Percentiles rank a stretch among this genome's conserved stretches.
Conservation (phyloP, 2,888 invertebrate species). For the Caenorhabditis becei region DNA sequence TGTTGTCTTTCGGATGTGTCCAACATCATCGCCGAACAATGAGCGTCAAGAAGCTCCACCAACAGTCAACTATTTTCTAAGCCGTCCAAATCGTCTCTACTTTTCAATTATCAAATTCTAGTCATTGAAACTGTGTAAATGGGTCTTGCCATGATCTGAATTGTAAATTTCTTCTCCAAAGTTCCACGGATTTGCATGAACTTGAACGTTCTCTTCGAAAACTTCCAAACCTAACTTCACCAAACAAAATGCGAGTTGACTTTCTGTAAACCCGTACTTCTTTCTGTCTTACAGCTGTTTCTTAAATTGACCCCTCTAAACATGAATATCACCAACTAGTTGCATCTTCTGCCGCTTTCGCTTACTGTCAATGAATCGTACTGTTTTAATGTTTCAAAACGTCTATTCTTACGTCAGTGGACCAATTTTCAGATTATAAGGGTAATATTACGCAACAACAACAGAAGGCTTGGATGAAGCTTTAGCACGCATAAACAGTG, state of each 20-base stretch:
- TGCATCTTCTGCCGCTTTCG: conserved; percentile 17
- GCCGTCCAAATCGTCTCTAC: not conserved
- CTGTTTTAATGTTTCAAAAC: conserved; percentile 24
- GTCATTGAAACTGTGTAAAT: conserved; percentile 20
- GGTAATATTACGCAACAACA: conserved; percentile 22
- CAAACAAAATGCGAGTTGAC: conserved; percentile 45
- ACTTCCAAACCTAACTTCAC: conserved; percentile 26
- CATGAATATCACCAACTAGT: conserved; percentile 28
- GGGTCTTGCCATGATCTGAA: conserved; percentile 27
- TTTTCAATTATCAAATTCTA: conserved; percentile 32
- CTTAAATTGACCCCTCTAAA: not conserved
- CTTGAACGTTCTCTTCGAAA: conserved; percentile 18
- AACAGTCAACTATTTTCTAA: conserved; percentile 78
- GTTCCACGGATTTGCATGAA: conserved; percentile 35
- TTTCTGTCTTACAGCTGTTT: not conserved
- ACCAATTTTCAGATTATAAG: conserved; percentile 53
- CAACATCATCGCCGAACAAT: conserved; percentile 80
- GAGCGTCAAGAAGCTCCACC: conserved; percentile 81
- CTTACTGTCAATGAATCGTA: conserved; percentile 37
- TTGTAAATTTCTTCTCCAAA: conserved; percentile 13
- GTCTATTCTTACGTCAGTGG: not conserved
- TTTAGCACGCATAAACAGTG: not conserved
- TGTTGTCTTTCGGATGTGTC: conserved; percentile 80
- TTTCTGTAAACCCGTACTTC: conserved; percentile 22
- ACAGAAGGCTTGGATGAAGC: not conserved